Percentiles rank a stretch among this genome's conserved stretches.
Conservation (phyloP, 2,888 invertebrate genomes). For the Xiphydria camelus region DNA sequence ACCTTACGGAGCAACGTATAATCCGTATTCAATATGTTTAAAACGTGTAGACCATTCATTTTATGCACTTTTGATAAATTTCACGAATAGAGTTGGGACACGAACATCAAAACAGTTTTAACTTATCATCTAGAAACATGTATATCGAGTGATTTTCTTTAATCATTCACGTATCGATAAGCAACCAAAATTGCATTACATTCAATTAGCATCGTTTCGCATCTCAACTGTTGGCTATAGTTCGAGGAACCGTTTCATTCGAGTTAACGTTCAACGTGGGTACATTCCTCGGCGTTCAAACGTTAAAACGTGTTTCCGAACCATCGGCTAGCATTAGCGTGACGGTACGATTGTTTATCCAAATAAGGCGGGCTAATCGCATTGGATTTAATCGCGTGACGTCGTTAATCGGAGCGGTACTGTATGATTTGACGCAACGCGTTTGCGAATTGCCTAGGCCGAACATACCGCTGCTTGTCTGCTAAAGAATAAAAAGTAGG, state of each 20-base stretch:
- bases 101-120: too few relatives aligned
- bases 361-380: constrained; percentile 87
- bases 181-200: too few relatives aligned
- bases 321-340: constrained; percentile 95
- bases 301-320: constrained; percentile 84
- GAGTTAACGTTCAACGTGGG: background rate
- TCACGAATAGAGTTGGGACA: too few relatives aligned
- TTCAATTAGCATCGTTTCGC: too few relatives aligned
- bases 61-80: too few relatives aligned
- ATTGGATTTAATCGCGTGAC: constrained; percentile 85
- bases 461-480: constrained; percentile 86
- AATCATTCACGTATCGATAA: too few relatives aligned
- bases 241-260: background rate
- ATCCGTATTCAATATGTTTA: too few relatives aligned
- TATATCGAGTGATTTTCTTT: too few relatives aligned
- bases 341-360: constrained; percentile 93
- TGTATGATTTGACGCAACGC: constrained; percentile 93
- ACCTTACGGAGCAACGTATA: too few relatives aligned
- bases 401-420: constrained; percentile 90
- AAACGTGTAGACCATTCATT: too few relatives aligned
- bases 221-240: too few relatives aligned
- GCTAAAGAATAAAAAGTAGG: constrained; percentile 40
- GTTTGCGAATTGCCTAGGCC: constrained; percentile 97
- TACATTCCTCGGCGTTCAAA: constrained; percentile 59
- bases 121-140: too few relatives aligned